These are phyloP conservation scores for Nansenia antarctica DNA, from an alignment of 2,113 vertebrate genomes.

Conservation along the genomic window DNA sequence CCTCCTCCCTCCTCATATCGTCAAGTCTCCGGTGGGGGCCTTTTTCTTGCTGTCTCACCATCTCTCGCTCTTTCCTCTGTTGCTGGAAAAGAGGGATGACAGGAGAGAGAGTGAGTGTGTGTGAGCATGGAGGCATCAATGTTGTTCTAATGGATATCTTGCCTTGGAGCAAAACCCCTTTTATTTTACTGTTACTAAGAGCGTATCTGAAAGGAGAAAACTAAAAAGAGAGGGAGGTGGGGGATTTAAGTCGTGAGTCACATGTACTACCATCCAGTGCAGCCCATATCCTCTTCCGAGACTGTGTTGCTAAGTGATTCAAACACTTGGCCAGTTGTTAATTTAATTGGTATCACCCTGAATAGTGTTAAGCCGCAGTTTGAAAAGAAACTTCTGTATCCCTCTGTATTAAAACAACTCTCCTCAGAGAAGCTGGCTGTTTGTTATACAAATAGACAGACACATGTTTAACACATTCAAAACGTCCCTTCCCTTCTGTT, in stretches of 20 bases:
- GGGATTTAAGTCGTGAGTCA: constrained; percentile 38
- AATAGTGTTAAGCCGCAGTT: constrained; percentile 2
- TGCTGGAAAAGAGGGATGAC: constrained; percentile 75
- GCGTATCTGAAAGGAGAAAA: neutral
- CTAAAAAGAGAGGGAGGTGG: constrained; percentile 9
- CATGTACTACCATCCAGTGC: constrained; percentile 16
- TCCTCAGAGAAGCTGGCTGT: constrained; percentile 9
- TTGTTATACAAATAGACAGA: constrained; percentile 30
- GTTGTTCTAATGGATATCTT: constrained; percentile 29
- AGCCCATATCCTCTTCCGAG: constrained; percentile 24
- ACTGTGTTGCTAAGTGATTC: constrained; percentile 28
- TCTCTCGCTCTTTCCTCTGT: constrained; percentile 89
- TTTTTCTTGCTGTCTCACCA: constrained; percentile 90
- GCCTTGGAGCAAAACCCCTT: constrained; percentile 23
- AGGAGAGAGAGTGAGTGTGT: constrained; percentile 42
- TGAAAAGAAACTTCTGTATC: constrained; percentile 2
- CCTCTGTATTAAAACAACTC: constrained; percentile 16
- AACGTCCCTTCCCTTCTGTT: constrained; percentile 20
- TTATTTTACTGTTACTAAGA: constrained; percentile 21
- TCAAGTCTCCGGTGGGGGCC: constrained; percentile 87
- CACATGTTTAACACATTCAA: constrained; percentile 31
- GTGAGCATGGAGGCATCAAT: constrained; percentile 40
- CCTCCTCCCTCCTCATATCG: constrained; percentile 89
- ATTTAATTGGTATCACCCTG: neutral
- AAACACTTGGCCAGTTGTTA: constrained; percentile 5